Base-by-base conservation (phyloP, 64 coral and sea anemone genomes). In the Montipora sp. region DNA sequence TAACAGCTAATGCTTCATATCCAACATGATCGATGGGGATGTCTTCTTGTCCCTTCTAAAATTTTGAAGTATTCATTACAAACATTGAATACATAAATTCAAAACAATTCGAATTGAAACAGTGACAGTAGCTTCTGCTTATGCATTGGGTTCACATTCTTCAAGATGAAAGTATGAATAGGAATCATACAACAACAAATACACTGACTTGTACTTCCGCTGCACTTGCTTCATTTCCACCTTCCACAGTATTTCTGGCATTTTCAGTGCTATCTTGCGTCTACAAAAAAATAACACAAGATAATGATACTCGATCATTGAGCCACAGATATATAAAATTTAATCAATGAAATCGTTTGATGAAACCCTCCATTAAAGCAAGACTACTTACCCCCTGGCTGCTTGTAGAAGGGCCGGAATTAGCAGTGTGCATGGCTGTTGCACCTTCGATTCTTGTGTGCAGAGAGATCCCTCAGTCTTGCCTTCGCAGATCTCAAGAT, bases 51-150 rank as follows among this genome's bases (percentile, higher is more conserved):
- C 60, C 60, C 60, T 63, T 57, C 2, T 14, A 63, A 63, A 63
- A 63, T 63, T 63, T 63, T 63, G 60, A 63, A 63, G 60, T 63
- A 63, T 63, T 63, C 60, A 63, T 63, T 63, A 63, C 60, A 63
- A 63, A 63, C 60, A 63, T 15, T 63, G 9, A 3, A 63, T 63
- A 15, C 60, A 63, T 14, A 63, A 63, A 63, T 63, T 12, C 60
- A 14, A 63, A 63, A 63, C 60, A 63, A 63, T 63, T 63, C 60
- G 60, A 63, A 63, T 63, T 11, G 60, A 11, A 63, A 63, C 60
- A 63, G 60, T 63, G 60, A 63, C 60, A 13, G 59, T 13, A 63
- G 59, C 13, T 63, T 63, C 10, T 63, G 59, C 59, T 63, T 63
- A 10, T 63, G 59, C 13, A 4, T 10, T 63, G 59, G 59, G 59